Percentiles rank a stretch among this genome's conserved stretches.
These are phyloP conservation scores for Physella acuta DNA, from an alignment of 1,140 invertebrate species.

Conservation along the genomic window DNA sequence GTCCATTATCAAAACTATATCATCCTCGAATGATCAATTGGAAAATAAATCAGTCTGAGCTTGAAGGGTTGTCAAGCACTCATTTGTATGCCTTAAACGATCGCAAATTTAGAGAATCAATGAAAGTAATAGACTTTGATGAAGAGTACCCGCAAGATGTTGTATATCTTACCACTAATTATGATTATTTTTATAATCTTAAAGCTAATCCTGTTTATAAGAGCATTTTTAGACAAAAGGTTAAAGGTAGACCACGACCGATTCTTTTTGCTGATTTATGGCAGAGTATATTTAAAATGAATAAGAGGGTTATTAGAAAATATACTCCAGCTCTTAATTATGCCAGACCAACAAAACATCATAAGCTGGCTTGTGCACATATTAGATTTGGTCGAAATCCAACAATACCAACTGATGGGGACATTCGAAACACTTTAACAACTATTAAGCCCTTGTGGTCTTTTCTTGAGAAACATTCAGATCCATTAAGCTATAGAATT, in stretches of 20 bases:
- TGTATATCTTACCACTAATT: slow-evolving; percentile 37
- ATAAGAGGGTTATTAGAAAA: slow-evolving; percentile 30
- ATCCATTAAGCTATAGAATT: slow-evolving; percentile 30
- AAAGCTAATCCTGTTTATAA: slow-evolving; percentile 34
- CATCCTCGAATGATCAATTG: slow-evolving; percentile 35
- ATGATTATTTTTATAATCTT: slow-evolving; percentile 36
- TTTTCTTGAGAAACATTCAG: slow-evolving; percentile 30
- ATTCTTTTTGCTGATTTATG: slow-evolving; percentile 34
- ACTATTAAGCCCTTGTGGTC: slow-evolving; percentile 33
- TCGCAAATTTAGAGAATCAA: slow-evolving; percentile 30
- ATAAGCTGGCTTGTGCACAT: slow-evolving; percentile 38
- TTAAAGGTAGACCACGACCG: slow-evolving; percentile 29
- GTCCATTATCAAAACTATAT: slow-evolving; percentile 30
- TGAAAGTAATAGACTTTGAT: slow-evolving; percentile 32
- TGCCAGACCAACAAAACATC: slow-evolving; percentile 21
- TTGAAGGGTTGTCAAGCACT: slow-evolving; percentile 27
- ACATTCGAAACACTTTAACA: slow-evolving; percentile 32
- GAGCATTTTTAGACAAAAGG: slow-evolving; percentile 29
- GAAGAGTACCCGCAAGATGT: slow-evolving; percentile 36
- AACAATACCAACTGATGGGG: slow-evolving; percentile 33
- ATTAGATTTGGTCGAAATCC: slow-evolving; percentile 37
- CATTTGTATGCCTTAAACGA: slow-evolving; percentile 34
- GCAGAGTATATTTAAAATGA: slow-evolving; percentile 35
- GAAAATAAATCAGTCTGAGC: slow-evolving; percentile 28
- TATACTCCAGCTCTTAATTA: slow-evolving; percentile 25